phyloP scores from a whole-genome alignment of 2,113 vertebrate genomes.

The Tinamus guttatus region DNA sequence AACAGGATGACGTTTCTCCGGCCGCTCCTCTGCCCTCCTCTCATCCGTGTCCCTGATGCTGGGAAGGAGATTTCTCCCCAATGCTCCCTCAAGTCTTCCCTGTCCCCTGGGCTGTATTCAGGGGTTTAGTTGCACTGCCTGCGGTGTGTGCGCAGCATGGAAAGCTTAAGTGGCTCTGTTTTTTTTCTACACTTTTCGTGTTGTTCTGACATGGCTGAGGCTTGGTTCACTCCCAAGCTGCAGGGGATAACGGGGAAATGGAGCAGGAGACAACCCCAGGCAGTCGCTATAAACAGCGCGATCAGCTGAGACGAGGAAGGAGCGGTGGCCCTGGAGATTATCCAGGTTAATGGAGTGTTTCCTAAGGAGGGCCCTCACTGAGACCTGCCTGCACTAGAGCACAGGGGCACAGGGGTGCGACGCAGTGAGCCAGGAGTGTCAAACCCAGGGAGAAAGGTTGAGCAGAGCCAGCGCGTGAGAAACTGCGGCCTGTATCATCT shows the following conservation, averaged over 20 bases:
- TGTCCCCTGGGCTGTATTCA: neutral
- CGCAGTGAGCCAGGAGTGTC: neutral
- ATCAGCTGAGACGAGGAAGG: neutral
- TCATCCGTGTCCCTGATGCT: neutral
- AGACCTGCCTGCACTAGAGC: neutral
- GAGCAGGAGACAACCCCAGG: neutral
- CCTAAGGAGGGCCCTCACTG: neutral
- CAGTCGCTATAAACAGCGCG: neutral
- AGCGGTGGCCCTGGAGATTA: neutral
- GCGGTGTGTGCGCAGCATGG: neutral
- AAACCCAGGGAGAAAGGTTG: neutral
- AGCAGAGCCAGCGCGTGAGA: neutral
- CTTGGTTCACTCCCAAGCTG: neutral
- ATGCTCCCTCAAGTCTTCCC: neutral
- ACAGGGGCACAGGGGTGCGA: neutral
- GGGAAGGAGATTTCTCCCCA: neutral
- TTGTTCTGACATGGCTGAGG: neutral
- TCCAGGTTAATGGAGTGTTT: neutral
- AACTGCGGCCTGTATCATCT: neutral
- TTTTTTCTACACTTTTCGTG: neutral
- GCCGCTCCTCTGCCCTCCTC: neutral
- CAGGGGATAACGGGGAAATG: neutral
- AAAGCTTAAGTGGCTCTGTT: neutral
- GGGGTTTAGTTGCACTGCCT: neutral
- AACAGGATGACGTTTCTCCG: neutral